Conservation (phyloP, 1,140 invertebrate genomes). For the Diachasmimorpha longicaudata region DNA sequence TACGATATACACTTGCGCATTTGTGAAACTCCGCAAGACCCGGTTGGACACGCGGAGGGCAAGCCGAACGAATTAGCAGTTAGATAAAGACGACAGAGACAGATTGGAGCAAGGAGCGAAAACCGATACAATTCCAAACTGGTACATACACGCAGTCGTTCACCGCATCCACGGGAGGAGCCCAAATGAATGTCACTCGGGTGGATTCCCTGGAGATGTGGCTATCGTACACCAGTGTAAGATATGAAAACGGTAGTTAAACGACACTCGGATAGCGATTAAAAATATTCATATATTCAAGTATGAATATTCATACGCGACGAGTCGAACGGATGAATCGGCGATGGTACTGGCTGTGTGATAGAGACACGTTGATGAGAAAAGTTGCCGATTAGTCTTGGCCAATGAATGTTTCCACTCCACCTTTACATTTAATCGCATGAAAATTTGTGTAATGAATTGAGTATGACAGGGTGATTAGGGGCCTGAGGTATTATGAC, state of each 20-base stretch:
- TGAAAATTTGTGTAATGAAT: conserved; percentile 3
- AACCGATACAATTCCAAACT: conserved; percentile 47
- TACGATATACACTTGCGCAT: neutral
- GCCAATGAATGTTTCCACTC: neutral
- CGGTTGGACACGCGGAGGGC: neutral
- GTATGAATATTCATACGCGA: neutral
- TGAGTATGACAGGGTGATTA: neutral
- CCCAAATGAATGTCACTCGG: neutral
- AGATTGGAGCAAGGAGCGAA: conserved; percentile 39
- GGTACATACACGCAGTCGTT: neutral
- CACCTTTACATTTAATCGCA: neutral
- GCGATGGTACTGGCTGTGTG: neutral
- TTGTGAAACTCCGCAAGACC: neutral
- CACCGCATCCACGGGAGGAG: neutral
- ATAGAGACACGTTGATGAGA: neutral
- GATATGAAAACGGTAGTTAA: conserved; percentile 7
- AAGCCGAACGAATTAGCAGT: conserved; percentile 55
- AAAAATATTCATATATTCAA: neutral
- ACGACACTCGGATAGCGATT: neutral
- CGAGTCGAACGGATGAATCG: neutral
- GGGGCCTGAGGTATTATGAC: neutral
- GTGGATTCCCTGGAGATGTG: neutral
- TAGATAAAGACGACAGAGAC: conserved; percentile 60
- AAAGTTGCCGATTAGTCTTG: neutral
- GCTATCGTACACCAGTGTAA: neutral